Evolutionary conservation across 1,140 invertebrate genomes (phyloP).

Genomic region (Lordiphosa stackelbergi): DNA sequence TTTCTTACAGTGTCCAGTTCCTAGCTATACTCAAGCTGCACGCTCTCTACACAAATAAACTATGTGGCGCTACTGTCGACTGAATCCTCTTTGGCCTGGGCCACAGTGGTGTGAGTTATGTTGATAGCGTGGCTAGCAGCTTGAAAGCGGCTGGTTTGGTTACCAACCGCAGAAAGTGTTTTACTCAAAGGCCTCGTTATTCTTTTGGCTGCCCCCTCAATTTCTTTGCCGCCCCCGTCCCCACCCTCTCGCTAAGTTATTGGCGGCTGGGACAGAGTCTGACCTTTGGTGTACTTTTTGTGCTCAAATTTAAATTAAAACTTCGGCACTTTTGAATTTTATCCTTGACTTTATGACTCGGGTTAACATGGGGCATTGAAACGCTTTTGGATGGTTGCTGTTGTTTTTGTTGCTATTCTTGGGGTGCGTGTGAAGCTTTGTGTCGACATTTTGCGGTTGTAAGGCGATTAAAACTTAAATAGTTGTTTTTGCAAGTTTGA

Average conservation of each 20-base stretch:
- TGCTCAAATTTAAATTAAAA: constrained; percentile 72
- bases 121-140: constrained; percentile 42
- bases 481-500: constrained; percentile 50
- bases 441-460: constrained; percentile 70
- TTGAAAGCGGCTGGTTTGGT: constrained; percentile 22
- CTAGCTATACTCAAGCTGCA: constrained; percentile 8
- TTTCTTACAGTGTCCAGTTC: background rate
- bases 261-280: constrained; percentile 33
- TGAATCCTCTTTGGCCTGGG: background rate
- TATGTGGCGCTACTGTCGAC: constrained; percentile 19
- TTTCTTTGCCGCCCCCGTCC: background rate
- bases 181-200: constrained; percentile 63
- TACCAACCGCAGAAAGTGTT: constrained; percentile 40
- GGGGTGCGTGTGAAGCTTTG: constrained; percentile 58
- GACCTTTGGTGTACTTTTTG: constrained; percentile 24
- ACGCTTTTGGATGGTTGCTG: constrained; percentile 4
- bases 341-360: constrained; percentile 72
- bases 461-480: constrained; percentile 75
- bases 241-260: constrained; percentile 25
- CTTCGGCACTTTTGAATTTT: constrained; percentile 70
- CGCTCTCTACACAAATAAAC: constrained; percentile 37
- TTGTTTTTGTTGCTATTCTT: constrained; percentile 4
- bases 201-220: constrained; percentile 21
- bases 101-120: constrained; percentile 65
- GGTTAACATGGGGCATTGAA: constrained; percentile 39